Conservation (phyloP, 2,888 invertebrate genomes). For the Netelia inedita region DNA sequence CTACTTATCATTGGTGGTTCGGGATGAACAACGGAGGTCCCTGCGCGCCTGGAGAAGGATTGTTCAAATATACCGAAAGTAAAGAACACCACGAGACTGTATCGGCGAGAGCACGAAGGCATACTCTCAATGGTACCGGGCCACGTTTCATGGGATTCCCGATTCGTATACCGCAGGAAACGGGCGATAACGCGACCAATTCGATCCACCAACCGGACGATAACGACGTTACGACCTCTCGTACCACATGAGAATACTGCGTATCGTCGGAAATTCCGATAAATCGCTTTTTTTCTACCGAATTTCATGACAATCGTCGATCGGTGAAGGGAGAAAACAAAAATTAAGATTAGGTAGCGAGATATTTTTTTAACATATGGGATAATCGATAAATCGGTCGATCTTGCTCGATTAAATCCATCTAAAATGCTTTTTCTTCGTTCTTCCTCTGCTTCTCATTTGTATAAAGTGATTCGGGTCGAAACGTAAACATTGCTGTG, state of each 20-base stretch:
- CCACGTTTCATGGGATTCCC: constrained; percentile 94
- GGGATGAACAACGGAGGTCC: constrained; percentile 88
- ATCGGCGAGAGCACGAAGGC: constrained; percentile 68
- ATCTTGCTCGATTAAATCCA: constrained; percentile 20
- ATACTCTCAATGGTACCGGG: constrained; percentile 70
- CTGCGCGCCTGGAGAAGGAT: constrained; percentile 91
- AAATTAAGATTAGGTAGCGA: constrained; percentile 4
- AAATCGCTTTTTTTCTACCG: constrained; percentile 15
- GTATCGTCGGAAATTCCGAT: background rate
- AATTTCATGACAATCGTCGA: background rate
- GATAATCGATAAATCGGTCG: constrained; percentile 27
- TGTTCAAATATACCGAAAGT: constrained; percentile 91
- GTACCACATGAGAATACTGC: constrained; percentile 21
- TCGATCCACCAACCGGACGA: background rate
- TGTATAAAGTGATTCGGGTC: constrained; percentile 26
- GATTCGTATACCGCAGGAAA: constrained; percentile 84
- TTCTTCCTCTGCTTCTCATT: constrained; percentile 18
- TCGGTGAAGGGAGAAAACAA: constrained; percentile 8
- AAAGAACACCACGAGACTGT: constrained; percentile 76
- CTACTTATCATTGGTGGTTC: constrained; percentile 94
- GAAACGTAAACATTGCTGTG: background rate
- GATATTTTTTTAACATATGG: constrained; percentile 53
- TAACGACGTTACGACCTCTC: constrained; percentile 28
- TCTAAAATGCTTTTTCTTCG: constrained; percentile 29
- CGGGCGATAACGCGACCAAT: constrained; percentile 57